Base-by-base conservation (phyloP, 2,888 invertebrate genomes). In the Nemotelus nigrinus region DNA sequence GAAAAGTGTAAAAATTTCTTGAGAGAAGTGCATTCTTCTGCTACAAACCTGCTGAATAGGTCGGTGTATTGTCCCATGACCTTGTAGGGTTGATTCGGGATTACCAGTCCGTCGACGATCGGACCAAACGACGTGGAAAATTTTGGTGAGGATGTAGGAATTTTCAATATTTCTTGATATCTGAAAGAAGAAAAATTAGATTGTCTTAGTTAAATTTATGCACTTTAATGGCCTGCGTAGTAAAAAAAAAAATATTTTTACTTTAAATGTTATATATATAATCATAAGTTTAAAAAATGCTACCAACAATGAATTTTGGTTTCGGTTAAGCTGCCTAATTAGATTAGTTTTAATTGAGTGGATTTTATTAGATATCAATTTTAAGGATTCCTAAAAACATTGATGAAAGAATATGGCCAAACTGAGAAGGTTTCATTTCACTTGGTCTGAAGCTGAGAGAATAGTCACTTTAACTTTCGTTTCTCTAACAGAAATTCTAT, bases 91-190 rank as follows among this genome's bases (percentile, higher is more conserved):
- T 94, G 93, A 85, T 92, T 93, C 1, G 94, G 94, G 81, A 96
- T 92, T 80, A 96, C 93, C 72, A 93, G 92, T 47, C 94, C 94
- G 83, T 97, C 97, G 47, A 97, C 92, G 50, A 94, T 91, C 3
- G 97, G 97, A 1, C 96, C 97, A 83, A 95, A 93, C 5, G 93
- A 92, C n/a, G 95, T 94, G 82, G 93, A 92, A 87, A 94, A 96
- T 83, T 92, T 90, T 41, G 93, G 91, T 2, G 91, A 89, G 65
- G 90, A 84, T 77, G 91, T 90, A 80, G 90, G 90, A 67, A 91
- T 90, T 81, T 90, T 91, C 85, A 93, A 90, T 82, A 95, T 90
- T 83, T 95, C 94, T 79, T 91, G 89, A 83, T 92, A 87, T 75
- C 91, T 91, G 87, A 8, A 86, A 85, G 79, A 79, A 80, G 79